A percentile compares a stretch with the other conserved stretches of the same genome.
Conservation (phyloP, 1,140 invertebrate genomes). For the Archegozetes longisetosus region DNA sequence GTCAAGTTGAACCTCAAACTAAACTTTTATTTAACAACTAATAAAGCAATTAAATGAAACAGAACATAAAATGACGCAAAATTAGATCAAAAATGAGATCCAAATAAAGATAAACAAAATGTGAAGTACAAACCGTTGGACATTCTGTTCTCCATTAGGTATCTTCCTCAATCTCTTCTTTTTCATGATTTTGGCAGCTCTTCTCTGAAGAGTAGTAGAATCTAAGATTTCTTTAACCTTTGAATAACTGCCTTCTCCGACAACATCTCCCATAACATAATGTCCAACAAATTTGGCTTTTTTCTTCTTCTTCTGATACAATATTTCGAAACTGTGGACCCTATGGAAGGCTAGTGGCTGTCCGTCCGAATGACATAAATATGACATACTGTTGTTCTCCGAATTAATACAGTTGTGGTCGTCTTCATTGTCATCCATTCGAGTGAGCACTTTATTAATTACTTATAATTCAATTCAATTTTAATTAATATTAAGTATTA, state of each 20-base stretch:
- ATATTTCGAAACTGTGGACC: constrained; percentile 11
- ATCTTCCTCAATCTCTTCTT: constrained; percentile 82
- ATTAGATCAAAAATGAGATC: too few relatives aligned
- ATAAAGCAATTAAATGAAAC: too few relatives aligned
- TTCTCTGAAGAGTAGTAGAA: constrained; percentile 67
- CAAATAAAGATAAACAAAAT: too few relatives aligned
- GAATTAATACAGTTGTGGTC: too few relatives aligned
- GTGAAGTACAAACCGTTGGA: constrained; percentile 54
- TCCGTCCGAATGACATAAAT: background rate
- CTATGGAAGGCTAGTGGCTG: constrained; percentile 13
- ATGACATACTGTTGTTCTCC: background rate
- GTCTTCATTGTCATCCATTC: too few relatives aligned
- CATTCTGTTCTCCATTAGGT: constrained; percentile 93
- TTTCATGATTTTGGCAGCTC: constrained; percentile 88
- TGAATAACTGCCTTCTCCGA: constrained; percentile 83
- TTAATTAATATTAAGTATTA: too few relatives aligned
- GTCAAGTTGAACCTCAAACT: too few relatives aligned
- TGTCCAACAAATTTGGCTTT: constrained; percentile 82
- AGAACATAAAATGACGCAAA: too few relatives aligned
- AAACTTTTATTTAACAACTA: too few relatives aligned
- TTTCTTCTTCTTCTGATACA: constrained; percentile 41
- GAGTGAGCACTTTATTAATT: too few relatives aligned
- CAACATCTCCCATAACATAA: constrained; percentile 64
- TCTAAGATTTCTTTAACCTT: constrained; percentile 97
- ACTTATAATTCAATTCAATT: too few relatives aligned